These are phyloP conservation scores for Chymomyza caudatula DNA, from an alignment of 2,888 invertebrate genomes.

Conservation along the genomic window DNA sequence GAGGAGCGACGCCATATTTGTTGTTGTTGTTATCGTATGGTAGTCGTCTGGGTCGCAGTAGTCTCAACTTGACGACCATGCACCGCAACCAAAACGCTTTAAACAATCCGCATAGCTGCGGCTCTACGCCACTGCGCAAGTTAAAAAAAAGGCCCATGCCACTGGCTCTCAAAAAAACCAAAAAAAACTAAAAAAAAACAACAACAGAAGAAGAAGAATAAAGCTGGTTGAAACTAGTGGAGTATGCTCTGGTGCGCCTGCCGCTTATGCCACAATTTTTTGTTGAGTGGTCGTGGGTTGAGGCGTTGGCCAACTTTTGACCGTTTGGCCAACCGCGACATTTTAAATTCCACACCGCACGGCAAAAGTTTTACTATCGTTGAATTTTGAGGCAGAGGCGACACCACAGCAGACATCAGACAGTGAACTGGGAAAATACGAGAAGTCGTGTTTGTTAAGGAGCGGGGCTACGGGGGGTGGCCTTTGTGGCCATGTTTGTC, in stretches of 20 bases:
- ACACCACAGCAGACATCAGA: background rate
- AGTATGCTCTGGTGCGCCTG: background rate
- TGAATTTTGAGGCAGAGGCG: background rate
- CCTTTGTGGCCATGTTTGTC: background rate
- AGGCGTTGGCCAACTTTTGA: constrained; percentile 62
- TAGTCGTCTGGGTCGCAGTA: constrained; percentile 4
- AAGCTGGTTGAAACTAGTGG: background rate
- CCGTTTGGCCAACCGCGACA: constrained; percentile 65
- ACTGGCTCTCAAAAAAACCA: background rate
- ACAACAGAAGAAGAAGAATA: too few species aligned
- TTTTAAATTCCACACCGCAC: constrained; percentile 59
- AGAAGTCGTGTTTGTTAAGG: background rate
- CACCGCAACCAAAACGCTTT: constrained; percentile 34
- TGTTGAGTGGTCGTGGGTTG: constrained; percentile 19
- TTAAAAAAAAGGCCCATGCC: constrained; percentile 21
- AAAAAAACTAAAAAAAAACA: background rate
- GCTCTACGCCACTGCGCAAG: constrained; percentile 48
- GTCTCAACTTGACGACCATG: constrained; percentile 51
- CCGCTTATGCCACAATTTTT: constrained; percentile 27
- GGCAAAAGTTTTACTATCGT: background rate
- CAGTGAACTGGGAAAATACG: background rate
- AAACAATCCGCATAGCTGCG: constrained; percentile 66
- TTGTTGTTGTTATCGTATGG: constrained; percentile 27
- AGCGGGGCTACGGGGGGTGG: background rate
- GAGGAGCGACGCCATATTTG: constrained; percentile 8